Conservation (phyloP, 1,140 invertebrate genomes). For the Tenebrio molitor region DNA sequence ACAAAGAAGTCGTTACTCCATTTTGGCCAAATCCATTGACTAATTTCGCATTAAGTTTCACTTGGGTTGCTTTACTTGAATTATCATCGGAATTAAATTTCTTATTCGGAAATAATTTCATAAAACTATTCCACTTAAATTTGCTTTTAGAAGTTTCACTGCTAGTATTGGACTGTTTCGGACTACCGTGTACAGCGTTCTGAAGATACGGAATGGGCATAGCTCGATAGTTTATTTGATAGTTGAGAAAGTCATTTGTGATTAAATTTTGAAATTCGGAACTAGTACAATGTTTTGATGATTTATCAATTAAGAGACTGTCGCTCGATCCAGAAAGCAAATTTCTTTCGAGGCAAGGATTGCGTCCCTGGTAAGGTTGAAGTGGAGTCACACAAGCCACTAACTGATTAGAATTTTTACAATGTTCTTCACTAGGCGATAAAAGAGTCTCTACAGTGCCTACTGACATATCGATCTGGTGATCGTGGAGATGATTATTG, state of each 20-base stretch:
- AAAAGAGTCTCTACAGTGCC: constrained; percentile 67
- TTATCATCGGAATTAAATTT: constrained; percentile 47
- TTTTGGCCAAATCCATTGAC: constrained; percentile 60
- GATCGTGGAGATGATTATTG: constrained; percentile 64
- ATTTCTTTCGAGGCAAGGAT: constrained; percentile 91
- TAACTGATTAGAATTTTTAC: constrained; percentile 70
- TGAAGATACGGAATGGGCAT: constrained; percentile 82
- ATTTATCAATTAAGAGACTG: constrained; percentile 79
- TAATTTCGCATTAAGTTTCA: constrained; percentile 65
- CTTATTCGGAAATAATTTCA: constrained; percentile 61
- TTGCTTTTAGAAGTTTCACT: constrained; percentile 54
- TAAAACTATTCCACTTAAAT: constrained; percentile 63
- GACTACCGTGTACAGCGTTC: constrained; percentile 76
- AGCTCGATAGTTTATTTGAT: constrained; percentile 66
- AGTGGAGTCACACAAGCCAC: constrained; percentile 66
- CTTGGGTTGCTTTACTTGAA: constrained; percentile 70
- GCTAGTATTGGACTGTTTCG: constrained; percentile 71
- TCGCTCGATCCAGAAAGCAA: constrained; percentile 74
- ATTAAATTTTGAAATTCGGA: constrained; percentile 67
- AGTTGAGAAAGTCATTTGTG: constrained; percentile 63
- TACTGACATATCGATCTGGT: constrained; percentile 61
- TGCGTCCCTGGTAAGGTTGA: constrained; percentile 89
- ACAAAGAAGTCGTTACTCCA: constrained; percentile 62
- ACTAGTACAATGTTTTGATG: constrained; percentile 72
- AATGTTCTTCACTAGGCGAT: constrained; percentile 67